A percentile compares a stretch with the other conserved stretches of the same genome.
Evolutionary conservation across 2,797 vertebrate genomes (phyloP).

Genomic region (Lemur catta): DNA sequence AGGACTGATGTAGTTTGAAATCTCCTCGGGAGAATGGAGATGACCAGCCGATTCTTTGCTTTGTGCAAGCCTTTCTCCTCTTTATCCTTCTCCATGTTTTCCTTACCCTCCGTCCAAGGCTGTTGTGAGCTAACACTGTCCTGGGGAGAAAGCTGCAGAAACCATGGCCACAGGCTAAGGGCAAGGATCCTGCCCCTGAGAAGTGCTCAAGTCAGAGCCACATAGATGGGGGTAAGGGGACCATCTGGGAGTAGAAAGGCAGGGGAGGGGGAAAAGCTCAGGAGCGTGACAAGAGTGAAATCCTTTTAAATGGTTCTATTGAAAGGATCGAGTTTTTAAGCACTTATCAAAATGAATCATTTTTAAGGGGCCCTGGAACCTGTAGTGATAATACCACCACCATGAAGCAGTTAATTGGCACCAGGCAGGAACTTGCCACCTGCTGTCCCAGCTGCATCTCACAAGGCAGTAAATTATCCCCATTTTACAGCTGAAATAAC

Average conservation of each 20-base stretch:
- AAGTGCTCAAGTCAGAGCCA: neutral
- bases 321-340: neutral
- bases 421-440: neutral
- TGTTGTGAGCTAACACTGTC: neutral
- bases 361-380: neutral
- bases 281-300: neutral
- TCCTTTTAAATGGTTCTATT: neutral
- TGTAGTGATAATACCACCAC: neutral
- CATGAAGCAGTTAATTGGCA: accelerated
- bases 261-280: neutral
- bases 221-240: neutral
- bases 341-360: neutral
- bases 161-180: neutral
- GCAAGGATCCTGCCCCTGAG: neutral
- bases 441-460: neutral
- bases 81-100: neutral
- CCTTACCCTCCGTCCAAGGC: neutral
- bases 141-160: neutral
- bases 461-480: neutral
- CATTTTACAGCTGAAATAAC: neutral
- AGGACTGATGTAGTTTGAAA: neutral
- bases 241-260: neutral
- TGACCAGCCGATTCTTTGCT: neutral
- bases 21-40: neutral
- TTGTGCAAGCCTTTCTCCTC: neutral